A percentile compares a stretch with the other conserved stretches of the same genome.
Conservation (phyloP, 2,113 vertebrate species). For the Lepus europaeus region DNA sequence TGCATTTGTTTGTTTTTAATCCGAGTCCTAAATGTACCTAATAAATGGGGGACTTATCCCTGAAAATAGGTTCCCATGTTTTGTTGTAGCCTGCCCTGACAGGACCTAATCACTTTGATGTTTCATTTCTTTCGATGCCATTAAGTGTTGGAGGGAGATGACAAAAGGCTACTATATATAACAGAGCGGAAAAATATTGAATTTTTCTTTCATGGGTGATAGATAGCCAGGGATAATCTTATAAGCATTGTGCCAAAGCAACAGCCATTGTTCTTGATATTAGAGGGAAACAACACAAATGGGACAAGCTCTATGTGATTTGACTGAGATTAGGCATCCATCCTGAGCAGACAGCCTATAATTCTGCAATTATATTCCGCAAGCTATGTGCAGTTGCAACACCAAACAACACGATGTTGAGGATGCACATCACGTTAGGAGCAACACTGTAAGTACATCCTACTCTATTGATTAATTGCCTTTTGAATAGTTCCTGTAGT, state of each 20-base stretch:
- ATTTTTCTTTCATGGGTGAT: slow-evolving; percentile 59
- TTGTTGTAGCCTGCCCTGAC: neutral
- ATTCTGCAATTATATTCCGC: slow-evolving; percentile 44
- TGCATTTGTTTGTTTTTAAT: neutral
- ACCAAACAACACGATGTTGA: neutral
- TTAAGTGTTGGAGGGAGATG: slow-evolving; percentile 25
- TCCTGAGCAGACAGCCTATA: slow-evolving; percentile 32
- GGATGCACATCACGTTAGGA: neutral
- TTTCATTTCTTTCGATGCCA: neutral
- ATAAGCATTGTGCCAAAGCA: slow-evolving; percentile 62
- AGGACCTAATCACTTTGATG: neutral
- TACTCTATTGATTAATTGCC: neutral
- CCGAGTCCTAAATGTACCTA: neutral
- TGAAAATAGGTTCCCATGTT: neutral
- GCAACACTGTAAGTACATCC: neutral
- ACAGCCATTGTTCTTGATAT: slow-evolving; percentile 48
- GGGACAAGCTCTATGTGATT: neutral
- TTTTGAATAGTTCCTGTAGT: neutral
- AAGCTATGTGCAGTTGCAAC: neutral
- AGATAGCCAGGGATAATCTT: slow-evolving; percentile 55
- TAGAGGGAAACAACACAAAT: slow-evolving; percentile 54
- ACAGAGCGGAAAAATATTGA: slow-evolving; percentile 53
- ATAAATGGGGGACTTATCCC: neutral
- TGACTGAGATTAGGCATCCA: slow-evolving; percentile 43
- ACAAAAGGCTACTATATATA: neutral